Percentiles rank a stretch among this genome's conserved stretches.
Evolutionary conservation across 1,140 invertebrate species (phyloP).

Genomic region (Lutraria rhynchaena): DNA sequence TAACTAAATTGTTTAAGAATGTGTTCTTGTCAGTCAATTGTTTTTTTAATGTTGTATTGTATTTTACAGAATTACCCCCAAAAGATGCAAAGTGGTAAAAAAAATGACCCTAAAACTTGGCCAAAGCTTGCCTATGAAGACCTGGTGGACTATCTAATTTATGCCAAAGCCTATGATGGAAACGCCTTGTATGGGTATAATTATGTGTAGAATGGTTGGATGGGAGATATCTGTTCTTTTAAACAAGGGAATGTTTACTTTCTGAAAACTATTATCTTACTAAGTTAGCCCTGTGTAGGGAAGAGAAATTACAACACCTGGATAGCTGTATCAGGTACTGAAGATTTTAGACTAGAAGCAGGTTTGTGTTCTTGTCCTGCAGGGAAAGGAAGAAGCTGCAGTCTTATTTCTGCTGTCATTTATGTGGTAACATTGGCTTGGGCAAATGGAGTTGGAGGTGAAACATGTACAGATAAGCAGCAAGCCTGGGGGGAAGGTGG

Average conservation of each 20-base stretch:
- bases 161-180: conserved; percentile 26
- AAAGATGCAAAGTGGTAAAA: conserved; percentile 18
- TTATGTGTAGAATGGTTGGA: conserved; percentile 42
- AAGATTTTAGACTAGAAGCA: background rate
- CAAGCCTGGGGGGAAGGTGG: background rate
- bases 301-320: conserved; percentile 20
- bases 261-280: conserved; percentile 28
- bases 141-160: conserved; percentile 21
- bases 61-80: conserved; percentile 37
- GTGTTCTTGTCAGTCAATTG: too few relatives aligned
- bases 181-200: conserved; percentile 39
- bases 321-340: background rate
- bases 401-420: conserved; percentile 57
- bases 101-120: background rate
- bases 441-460: conserved; percentile 2
- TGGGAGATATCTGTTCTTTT: conserved; percentile 6
- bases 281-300: conserved; percentile 30
- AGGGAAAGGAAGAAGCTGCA: conserved; percentile 54
- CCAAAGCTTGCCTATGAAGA: conserved; percentile 42
- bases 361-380: conserved; percentile 54
- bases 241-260: background rate
- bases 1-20: too few relatives aligned
- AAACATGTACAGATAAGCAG: background rate
- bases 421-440: conserved; percentile 40
- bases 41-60: too few relatives aligned